Evolutionary conservation across 53 echinoderm and acorn worm genomes (phyloP), one percentile per base, ranked within the genome.

Genomic region (Patiria pectinifera): DNA sequence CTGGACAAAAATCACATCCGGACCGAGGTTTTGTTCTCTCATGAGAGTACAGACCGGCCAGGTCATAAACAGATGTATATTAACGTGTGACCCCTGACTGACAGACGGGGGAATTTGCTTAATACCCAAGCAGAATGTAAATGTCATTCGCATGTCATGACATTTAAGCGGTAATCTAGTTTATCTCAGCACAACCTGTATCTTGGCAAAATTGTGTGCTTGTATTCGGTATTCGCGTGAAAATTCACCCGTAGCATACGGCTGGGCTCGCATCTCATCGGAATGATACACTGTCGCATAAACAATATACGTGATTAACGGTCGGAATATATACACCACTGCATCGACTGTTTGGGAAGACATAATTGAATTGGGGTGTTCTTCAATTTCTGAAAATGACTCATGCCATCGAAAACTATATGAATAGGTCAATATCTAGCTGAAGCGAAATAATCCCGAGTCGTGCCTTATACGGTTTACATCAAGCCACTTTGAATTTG

Each of bases 331-430:
- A 78, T 24, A 9, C 24, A 78, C 45, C 12, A 45, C 16, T 24
- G 18, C 4, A 45, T 44, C 45, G 45, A 46, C 45, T 45, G 79
- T 78, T 44, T 45, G 15, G 47, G 79, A 78, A 78, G 2, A 14
- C 79, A 45, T 78, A 78, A 78, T 78, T 78, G 16, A 78, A 78
- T 78, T 78, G 47, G 35, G 79, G 11, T 46, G 35, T n/a, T 76
- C 76, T 25, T 76, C 76, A n/a, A 76, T 76, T 2, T 11, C 69
- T 18, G 1, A 69, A 35, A 11, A 69, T 21, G 21, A 21, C 21
- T 69, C 21, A 21, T 15, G 69, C 10, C 2, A 6, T 53, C 8
- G 5, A 53, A 53, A 6, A 53, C 53, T 53, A 53, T 6, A 53
- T 6, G 8, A 6, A 53, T 53, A 53, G 53, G 53, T 53, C 5